Conservation (phyloP, 2,888 invertebrate genomes). For the Galerucella nymphaeae region DNA sequence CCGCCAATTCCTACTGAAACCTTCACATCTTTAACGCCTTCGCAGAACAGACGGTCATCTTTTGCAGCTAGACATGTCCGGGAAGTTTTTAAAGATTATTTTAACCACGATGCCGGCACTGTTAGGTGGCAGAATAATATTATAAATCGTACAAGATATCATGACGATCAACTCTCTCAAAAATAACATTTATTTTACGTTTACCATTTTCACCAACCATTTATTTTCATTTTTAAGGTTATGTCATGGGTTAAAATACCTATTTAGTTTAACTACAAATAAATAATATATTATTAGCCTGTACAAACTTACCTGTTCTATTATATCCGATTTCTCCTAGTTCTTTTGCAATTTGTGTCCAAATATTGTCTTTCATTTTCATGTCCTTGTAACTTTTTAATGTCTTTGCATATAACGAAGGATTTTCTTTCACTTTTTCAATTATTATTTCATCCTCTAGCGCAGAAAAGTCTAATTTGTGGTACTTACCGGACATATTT, state of each 20-base stretch:
- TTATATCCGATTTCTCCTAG: constrained; percentile 7
- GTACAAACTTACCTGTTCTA: constrained; percentile 12
- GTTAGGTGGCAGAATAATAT: constrained; percentile 3
- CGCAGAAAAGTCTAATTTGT: constrained; percentile 15
- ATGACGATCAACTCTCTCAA: neutral
- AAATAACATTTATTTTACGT: neutral
- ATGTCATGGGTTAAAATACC: neutral
- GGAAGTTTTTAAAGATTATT: constrained; percentile 1
- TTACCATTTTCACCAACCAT: neutral
- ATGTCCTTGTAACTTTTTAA: constrained; percentile 23
- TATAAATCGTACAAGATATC: constrained; percentile 1
- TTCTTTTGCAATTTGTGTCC: constrained; percentile 16
- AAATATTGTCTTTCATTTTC: constrained; percentile 20
- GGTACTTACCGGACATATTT: constrained; percentile 3
- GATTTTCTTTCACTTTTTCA: constrained; percentile 21
- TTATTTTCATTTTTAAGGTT: constrained; percentile 1
- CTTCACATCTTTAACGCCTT: neutral
- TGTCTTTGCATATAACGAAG: constrained; percentile 26
- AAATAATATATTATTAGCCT: constrained; percentile 2
- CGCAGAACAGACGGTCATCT: neutral
- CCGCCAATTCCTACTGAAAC: neutral
- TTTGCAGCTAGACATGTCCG: neutral
- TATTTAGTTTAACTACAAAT: neutral
- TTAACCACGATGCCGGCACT: neutral
- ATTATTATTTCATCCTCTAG: constrained; percentile 25